phyloP scores from a whole-genome alignment of 2,888 invertebrate species.

The Asteroscopus sphinx region DNA sequence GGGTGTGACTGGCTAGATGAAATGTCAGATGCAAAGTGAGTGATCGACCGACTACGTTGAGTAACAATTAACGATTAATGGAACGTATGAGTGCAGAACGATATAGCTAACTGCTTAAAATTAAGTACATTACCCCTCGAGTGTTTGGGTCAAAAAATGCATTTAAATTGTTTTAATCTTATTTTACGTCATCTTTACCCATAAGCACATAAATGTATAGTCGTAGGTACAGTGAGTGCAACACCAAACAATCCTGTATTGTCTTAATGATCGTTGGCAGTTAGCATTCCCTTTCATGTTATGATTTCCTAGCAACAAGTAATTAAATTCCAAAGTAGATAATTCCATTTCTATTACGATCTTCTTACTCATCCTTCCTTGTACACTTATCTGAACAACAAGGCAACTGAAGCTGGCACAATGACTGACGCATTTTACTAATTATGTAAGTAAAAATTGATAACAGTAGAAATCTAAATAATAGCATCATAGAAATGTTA shows the following conservation, averaged over 20 bases:
- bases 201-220: background rate
- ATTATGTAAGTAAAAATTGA: constrained; percentile 5
- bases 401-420: constrained; percentile 24
- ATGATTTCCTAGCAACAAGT: constrained; percentile 7
- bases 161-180: background rate
- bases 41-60: background rate
- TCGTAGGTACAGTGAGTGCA: too few relatives aligned
- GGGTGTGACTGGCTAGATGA: constrained; percentile 14
- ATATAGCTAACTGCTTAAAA: too few relatives aligned
- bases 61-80: background rate
- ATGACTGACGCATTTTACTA: constrained; percentile 26
- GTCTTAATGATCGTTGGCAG: background rate
- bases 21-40: constrained; percentile 7
- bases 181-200: background rate
- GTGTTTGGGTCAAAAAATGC: background rate
- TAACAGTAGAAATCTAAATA: background rate
- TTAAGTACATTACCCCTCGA: too few relatives aligned
- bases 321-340: constrained; percentile 5
- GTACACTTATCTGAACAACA: constrained; percentile 30
- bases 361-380: constrained; percentile 36
- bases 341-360: constrained; percentile 25
- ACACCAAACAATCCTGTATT: background rate
- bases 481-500: too few relatives aligned
- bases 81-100: background rate
- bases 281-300: constrained; percentile 10